Base-by-base conservation (phyloP, 2,797 vertebrate genomes). In the Anableps anableps region DNA sequence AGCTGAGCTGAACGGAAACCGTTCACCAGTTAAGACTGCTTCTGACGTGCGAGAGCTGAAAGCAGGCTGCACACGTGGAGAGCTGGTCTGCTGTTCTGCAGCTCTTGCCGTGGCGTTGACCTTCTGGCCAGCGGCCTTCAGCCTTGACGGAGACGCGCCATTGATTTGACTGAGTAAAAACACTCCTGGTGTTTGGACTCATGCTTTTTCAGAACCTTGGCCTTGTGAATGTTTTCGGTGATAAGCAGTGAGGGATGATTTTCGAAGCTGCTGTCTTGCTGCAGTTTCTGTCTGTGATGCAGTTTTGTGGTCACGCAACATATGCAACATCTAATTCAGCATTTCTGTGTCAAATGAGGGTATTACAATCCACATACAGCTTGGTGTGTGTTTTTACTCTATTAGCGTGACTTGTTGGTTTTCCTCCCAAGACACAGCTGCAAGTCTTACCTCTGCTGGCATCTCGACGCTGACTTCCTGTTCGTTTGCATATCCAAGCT, bases 121-220 rank as follows among this genome's bases (percentile, higher is more conserved):
- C 48, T 76, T 41, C 13, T 5, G 2, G 2, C 13, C 16, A 0
- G 41, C 29, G 5, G 64, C 45, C 47, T n/a, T 72, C 10, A 21
- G 83, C 81, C 80, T 80, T 71, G 71, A 29, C 13, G 13, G 9
- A 68, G 53, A 47, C 47, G 68, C 53, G 75, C n/a, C 79, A 50
- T 72, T 83, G 74, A 8, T 70, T 45, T 75, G 72, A 75, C 8
- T 50, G 53, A n/a, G 41, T 5, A 34, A 82, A 41, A 53, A 83
- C 64, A n/a, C 3, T 47, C 38, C 55, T 71, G 4, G 17, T 4
- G 10, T 76, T 51, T 23, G 38, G 29, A 71, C 6, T 36, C 71
- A 53, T 72, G 0, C 23, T 7, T 68, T 73, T 0, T 64, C 9
- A 77, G 13, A 84, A 80, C 86, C 85, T 70, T 83, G 80, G 83